Conservation (phyloP, 2,888 invertebrate genomes). For the Epinotia bilunana region DNA sequence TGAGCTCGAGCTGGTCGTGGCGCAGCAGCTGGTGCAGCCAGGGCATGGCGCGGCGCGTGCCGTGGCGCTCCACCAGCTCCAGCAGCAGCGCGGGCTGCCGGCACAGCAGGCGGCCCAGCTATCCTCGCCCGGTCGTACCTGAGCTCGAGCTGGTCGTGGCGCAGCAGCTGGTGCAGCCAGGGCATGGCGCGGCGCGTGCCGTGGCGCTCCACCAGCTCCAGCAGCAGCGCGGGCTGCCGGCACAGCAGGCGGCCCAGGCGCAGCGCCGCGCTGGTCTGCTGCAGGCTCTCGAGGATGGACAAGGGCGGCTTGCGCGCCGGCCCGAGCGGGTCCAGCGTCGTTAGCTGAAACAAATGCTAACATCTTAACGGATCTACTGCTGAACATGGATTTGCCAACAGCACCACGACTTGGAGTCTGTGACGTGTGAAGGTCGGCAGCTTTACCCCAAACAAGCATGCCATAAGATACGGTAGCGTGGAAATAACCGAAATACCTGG, state of each 20-base stretch:
- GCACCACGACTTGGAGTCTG: no score
- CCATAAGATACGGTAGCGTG: not conserved
- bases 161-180: slow-evolving; percentile 97
- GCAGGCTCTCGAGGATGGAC: slow-evolving; percentile 90
- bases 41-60: slow-evolving; percentile 97
- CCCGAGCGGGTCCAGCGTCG: slow-evolving; percentile 93
- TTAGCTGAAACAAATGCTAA: slow-evolving; percentile 80
- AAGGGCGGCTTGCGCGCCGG: slow-evolving; percentile 92
- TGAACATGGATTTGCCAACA: no score
- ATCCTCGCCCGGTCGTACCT: slow-evolving; percentile 62
- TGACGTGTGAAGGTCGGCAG: no score
- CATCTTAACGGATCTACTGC: not conserved
- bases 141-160: slow-evolving; percentile 87
- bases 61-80: slow-evolving; percentile 95
- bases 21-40: slow-evolving; percentile 98
- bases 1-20: slow-evolving; percentile 87
- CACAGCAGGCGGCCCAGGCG: slow-evolving; percentile 95
- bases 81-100: slow-evolving; percentile 96
- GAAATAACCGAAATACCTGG: slow-evolving; percentile 77
- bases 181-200: slow-evolving; percentile 97
- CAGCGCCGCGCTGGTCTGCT: slow-evolving; percentile 89
- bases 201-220: slow-evolving; percentile 96
- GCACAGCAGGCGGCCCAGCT: slow-evolving; percentile 92
- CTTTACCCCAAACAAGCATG: not conserved
- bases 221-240: slow-evolving; percentile 95